Conservation (phyloP, 2,797 vertebrate genomes). For the Trichosurus vulpecula region DNA sequence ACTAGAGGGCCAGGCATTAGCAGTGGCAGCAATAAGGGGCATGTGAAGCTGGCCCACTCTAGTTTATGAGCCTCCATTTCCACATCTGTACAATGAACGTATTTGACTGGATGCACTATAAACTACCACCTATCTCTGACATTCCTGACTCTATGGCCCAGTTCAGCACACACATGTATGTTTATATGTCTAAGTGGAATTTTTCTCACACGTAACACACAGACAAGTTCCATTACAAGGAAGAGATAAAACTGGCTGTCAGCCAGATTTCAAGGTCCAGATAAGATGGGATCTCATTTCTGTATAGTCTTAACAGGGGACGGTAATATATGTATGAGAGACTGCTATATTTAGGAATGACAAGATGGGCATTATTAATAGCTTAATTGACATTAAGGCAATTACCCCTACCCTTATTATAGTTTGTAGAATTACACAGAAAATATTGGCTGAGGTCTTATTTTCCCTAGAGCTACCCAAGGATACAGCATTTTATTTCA, state of each 20-base stretch:
- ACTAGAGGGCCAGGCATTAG: no score
- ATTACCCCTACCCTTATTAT: conserved; percentile 85
- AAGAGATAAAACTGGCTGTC: conserved; percentile 54
- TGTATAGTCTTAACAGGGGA: conserved; percentile 74
- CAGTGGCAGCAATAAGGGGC: not conserved
- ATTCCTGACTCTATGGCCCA: not conserved
- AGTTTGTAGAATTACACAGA: conserved; percentile 86
- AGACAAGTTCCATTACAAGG: conserved; percentile 39
- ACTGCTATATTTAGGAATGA: conserved; percentile 84
- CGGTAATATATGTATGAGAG: conserved; percentile 79
- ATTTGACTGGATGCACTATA: not conserved
- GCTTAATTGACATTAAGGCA: conserved; percentile 88
- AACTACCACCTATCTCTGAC: not conserved
- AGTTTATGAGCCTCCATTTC: not conserved
- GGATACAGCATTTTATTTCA: conserved; percentile 86
- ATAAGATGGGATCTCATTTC: conserved; percentile 80
- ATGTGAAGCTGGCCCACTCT: not conserved
- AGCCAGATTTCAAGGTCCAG: conserved; percentile 67
- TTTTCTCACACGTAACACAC: conserved; percentile 61
- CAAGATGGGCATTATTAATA: conserved; percentile 88
- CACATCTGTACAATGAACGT: not conserved
- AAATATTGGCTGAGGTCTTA: conserved; percentile 82
- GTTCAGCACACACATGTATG: conserved; percentile 21
- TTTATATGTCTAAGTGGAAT: conserved; percentile 6
- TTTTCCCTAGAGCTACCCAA: conserved; percentile 86